These are phyloP conservation scores for Otus scops DNA, from an alignment of 2,797 vertebrate genomes.

Conservation along the genomic window DNA sequence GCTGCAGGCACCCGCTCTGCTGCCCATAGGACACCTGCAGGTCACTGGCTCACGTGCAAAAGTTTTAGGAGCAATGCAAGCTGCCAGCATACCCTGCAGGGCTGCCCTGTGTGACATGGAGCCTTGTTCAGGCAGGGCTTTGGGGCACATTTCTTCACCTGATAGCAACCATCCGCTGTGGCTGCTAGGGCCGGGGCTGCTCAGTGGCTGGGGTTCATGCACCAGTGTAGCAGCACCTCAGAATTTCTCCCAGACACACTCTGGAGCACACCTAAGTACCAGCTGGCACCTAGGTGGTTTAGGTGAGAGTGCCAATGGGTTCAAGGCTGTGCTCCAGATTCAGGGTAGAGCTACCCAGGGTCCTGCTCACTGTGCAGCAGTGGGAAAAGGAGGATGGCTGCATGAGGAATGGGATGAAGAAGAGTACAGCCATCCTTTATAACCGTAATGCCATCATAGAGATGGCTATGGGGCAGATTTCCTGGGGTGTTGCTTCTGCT, in stretches of 20 bases:
- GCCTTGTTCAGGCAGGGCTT: background rate
- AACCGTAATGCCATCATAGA: background rate
- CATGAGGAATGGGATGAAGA: background rate
- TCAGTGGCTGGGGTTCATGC: rapidly evolving
- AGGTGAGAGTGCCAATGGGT: background rate
- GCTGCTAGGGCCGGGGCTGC: background rate
- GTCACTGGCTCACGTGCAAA: rapidly evolving
- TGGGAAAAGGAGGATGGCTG: background rate
- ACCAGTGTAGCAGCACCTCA: background rate
- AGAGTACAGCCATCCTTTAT: background rate
- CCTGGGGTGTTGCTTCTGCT: background rate
- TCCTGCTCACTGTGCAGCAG: background rate
- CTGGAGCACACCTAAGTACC: background rate
- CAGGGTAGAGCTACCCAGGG: background rate
- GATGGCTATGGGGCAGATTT: background rate
- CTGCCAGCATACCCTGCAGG: background rate
- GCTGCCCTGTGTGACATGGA: background rate
- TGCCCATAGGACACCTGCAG: background rate
- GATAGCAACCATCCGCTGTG: rapidly evolving
- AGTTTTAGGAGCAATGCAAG: background rate
- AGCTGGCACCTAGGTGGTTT: background rate
- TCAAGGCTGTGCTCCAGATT: background rate
- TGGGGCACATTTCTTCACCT: background rate
- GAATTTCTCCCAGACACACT: background rate
- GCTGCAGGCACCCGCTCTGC: rapidly evolving